Conservation (phyloP, 2,888 invertebrate genomes). For the Papilio demoleus region DNA sequence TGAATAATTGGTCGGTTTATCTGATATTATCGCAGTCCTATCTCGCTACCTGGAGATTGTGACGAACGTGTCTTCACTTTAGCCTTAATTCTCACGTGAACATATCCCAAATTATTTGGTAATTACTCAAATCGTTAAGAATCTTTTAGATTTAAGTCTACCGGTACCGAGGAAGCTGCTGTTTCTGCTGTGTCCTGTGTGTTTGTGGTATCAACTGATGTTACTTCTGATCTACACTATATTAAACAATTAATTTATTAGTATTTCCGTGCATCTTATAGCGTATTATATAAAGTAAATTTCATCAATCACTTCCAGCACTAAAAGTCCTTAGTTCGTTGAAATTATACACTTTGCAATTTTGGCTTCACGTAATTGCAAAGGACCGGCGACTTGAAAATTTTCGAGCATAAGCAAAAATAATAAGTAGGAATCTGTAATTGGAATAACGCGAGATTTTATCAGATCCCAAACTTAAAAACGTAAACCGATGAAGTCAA, state of each 20-base stretch:
- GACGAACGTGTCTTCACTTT: constrained; percentile 1
- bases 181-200: not conserved
- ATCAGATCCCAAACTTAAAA: constrained; percentile 46
- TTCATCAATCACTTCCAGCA: constrained; percentile 52
- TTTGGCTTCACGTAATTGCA: constrained; percentile 70
- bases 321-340: constrained; percentile 43
- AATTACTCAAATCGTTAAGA: not conserved
- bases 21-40: constrained; percentile 1
- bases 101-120: not conserved
- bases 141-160: not conserved
- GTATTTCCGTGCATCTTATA: no score
- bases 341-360: constrained; percentile 66
- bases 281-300: not conserved
- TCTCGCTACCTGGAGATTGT: constrained; percentile 16
- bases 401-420: constrained; percentile 71
- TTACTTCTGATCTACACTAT: no score
- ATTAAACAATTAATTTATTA: no score
- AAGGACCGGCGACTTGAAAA: constrained; percentile 67
- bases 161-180: not conserved
- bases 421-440: constrained; percentile 63
- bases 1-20: constrained; percentile 9
- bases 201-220: not conserved
- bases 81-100: constrained; percentile 9
- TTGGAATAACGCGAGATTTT: constrained; percentile 58
- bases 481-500: constrained; percentile 30